A percentile compares a stretch with the other conserved stretches of the same genome.
Evolutionary conservation across 2,113 vertebrate genomes (phyloP).

Genomic region (Notiomystis cincta): DNA sequence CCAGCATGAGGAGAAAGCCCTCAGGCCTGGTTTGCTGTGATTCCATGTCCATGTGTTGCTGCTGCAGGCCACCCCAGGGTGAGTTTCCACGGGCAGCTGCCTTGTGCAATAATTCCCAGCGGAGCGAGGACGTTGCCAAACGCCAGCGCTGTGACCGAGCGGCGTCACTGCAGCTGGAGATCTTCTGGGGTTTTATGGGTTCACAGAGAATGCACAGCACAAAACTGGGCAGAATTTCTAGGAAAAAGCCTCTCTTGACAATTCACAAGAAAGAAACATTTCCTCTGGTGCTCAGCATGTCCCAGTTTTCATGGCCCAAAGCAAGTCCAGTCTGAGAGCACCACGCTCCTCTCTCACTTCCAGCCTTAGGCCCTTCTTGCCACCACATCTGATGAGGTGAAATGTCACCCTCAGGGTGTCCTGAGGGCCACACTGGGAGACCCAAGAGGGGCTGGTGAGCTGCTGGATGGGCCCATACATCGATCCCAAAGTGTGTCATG

Average conservation of each 20-base stretch:
- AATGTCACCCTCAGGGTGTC: background rate
- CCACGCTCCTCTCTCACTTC: background rate
- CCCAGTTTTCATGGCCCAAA: background rate
- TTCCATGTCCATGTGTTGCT: background rate
- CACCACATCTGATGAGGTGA: background rate
- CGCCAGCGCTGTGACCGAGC: background rate
- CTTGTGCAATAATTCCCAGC: background rate
- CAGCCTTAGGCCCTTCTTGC: background rate
- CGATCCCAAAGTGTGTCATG: rapidly evolving
- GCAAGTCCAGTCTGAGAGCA: background rate
- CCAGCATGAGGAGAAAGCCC: rapidly evolving
- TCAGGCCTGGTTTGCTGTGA: background rate
- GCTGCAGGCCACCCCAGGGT: background rate
- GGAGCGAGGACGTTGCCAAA: background rate
- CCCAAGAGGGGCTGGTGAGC: background rate
- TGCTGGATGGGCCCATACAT: background rate
- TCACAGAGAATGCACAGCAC: background rate
- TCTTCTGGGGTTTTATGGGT: background rate
- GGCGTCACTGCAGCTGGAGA: background rate
- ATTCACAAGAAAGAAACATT: background rate
- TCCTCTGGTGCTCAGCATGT: background rate
- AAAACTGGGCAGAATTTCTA: background rate
- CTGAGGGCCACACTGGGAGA: background rate
- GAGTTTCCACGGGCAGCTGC: background rate
- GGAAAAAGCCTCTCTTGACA: background rate